Evolutionary conservation across 2,113 vertebrate genomes (phyloP).

Genomic region (Passerina amoena): DNA sequence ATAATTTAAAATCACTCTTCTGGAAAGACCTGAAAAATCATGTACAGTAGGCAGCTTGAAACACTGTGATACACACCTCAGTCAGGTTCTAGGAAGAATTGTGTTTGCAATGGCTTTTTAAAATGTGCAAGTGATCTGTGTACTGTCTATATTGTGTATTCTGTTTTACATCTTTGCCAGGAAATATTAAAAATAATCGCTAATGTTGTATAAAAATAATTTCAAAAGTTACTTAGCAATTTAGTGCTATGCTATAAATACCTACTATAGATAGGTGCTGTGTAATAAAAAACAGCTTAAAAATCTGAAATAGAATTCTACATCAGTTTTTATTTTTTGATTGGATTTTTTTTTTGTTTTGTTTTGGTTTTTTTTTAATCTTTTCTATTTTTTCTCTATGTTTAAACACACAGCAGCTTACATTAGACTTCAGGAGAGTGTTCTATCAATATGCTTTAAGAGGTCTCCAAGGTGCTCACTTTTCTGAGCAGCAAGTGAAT

Average conservation of each 20-base stretch:
- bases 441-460: not conserved
- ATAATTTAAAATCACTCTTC: not conserved
- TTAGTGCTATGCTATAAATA: not conserved
- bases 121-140: not conserved
- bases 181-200: not conserved
- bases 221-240: not conserved
- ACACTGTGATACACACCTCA: not conserved
- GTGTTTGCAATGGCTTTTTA: not conserved
- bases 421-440: not conserved
- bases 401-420: not conserved
- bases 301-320: not conserved
- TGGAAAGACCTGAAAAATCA: not conserved
- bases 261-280: not conserved
- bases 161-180: not conserved
- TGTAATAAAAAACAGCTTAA: not conserved
- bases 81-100: not conserved
- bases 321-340: not conserved
- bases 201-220: not conserved
- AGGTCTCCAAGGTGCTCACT: not conserved
- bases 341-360: not conserved
- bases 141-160: not conserved
- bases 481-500: not conserved
- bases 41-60: not conserved
- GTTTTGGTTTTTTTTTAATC: not conserved
- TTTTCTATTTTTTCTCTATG: not conserved